Percentiles rank a stretch among this genome's conserved stretches.
These are phyloP conservation scores for Dromococcyx pavoninus DNA, from an alignment of 2,797 vertebrate genomes.

Conservation along the genomic window DNA sequence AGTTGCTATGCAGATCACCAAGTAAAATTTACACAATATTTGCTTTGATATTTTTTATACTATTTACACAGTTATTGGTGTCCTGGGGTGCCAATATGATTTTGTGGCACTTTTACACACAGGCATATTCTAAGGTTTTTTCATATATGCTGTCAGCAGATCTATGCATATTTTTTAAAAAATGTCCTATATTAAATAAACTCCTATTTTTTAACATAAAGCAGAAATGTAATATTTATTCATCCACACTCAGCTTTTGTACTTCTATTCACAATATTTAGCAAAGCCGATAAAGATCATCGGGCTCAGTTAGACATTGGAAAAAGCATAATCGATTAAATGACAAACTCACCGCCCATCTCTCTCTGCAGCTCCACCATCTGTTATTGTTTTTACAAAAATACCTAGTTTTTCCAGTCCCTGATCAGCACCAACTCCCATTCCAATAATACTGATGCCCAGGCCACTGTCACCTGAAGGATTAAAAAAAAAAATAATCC, in stretches of 20 bases:
- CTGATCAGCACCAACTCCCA: constrained; percentile 94
- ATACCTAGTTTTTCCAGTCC: constrained; percentile 93
- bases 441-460: constrained; percentile 94
- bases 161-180: background rate
- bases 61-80: background rate
- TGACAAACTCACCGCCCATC: constrained; percentile 85
- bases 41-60: background rate
- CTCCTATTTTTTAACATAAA: accelerated
- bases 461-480: constrained; percentile 88
- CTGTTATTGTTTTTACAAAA: constrained; percentile 93
- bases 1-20: background rate
- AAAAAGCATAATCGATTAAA: background rate
- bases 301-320: background rate
- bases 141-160: background rate
- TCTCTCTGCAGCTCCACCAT: constrained; percentile 87
- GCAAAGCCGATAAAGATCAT: background rate
- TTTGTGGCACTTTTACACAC: background rate
- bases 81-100: background rate
- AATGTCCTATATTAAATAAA: background rate
- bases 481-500: constrained; percentile 35
- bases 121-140: background rate
- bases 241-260: background rate
- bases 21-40: background rate
- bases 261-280: background rate
- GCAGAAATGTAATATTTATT: background rate